These are phyloP conservation scores for Trichogramma pretiosum DNA, from an alignment of 1,140 invertebrate species.

Conservation along the genomic window DNA sequence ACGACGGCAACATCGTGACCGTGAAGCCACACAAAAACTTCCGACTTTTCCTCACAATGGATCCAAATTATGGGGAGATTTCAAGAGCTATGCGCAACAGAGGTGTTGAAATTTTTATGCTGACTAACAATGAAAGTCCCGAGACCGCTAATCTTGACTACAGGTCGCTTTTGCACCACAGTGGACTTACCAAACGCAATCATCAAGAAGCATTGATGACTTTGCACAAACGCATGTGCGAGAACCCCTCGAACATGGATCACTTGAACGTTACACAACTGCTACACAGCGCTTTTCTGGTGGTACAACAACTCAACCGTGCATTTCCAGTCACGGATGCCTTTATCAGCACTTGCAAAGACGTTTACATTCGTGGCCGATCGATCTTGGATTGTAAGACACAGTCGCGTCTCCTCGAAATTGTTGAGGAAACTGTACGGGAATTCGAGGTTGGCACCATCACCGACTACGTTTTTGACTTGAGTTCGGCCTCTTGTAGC, in stretches of 20 bases:
- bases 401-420: constrained; percentile 24
- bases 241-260: constrained; percentile 44
- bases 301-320: constrained; percentile 54
- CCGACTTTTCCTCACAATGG: constrained; percentile 88
- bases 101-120: constrained; percentile 84
- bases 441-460: constrained; percentile 10
- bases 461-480: constrained; percentile 14
- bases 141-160: constrained; percentile 43
- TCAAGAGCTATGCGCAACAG: constrained; percentile 97
- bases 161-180: constrained; percentile 46
- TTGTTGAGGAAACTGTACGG: constrained; percentile 27
- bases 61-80: constrained; percentile 89
- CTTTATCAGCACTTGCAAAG: constrained; percentile 51
- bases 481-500: constrained; percentile 25
- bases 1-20: constrained; percentile 59
- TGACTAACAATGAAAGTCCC: constrained; percentile 36
- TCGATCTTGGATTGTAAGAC: constrained; percentile 32
- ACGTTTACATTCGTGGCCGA: constrained; percentile 61
- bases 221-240: constrained; percentile 45
- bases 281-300: constrained; percentile 54
- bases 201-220: constrained; percentile 44
- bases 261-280: constrained; percentile 52
- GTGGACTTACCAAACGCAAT: constrained; percentile 41
- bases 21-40: constrained; percentile 86
- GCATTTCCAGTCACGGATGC: constrained; percentile 49